Percentiles rank a stretch among this genome's conserved stretches.
Evolutionary conservation across 1,140 invertebrate species (phyloP).

Genomic region (Cotesia typhae): DNA sequence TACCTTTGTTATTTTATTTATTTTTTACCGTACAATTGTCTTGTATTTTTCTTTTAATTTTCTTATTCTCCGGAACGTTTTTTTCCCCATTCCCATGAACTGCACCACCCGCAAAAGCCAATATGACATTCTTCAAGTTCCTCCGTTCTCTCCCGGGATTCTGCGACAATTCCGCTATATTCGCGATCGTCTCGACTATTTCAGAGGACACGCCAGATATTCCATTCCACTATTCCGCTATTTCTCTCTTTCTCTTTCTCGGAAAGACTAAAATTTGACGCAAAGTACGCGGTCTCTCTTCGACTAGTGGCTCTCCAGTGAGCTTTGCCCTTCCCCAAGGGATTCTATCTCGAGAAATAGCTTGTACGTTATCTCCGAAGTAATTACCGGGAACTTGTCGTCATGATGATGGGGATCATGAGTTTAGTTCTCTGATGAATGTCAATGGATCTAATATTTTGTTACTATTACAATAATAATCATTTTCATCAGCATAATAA

Average conservation of each 20-base stretch:
- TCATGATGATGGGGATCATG: constrained; percentile 8
- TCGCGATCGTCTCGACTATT: constrained; percentile 19
- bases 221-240: neutral
- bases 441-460: neutral
- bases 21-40: neutral
- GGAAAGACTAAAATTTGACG: too few relatives aligned
- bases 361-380: constrained; percentile 23
- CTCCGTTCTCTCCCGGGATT: constrained; percentile 6
- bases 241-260: constrained; percentile 10
- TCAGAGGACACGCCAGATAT: constrained; percentile 22
- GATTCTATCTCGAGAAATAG: constrained; percentile 22
- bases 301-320: too few relatives aligned
- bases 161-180: constrained; percentile 17
- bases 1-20: neutral
- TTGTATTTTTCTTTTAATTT: neutral
- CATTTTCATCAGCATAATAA: too few relatives aligned
- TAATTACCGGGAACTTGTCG: constrained; percentile 25
- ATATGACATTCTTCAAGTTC: constrained; percentile 18
- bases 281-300: neutral
- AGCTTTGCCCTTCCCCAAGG: neutral
- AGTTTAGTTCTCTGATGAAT: constrained; percentile 4
- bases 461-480: too few relatives aligned
- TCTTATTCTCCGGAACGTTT: neutral
- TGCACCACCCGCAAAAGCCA: neutral
- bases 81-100: too few relatives aligned